phyloP scores from a whole-genome alignment of 2,113 vertebrate genomes.

The Elephas maximus region DNA sequence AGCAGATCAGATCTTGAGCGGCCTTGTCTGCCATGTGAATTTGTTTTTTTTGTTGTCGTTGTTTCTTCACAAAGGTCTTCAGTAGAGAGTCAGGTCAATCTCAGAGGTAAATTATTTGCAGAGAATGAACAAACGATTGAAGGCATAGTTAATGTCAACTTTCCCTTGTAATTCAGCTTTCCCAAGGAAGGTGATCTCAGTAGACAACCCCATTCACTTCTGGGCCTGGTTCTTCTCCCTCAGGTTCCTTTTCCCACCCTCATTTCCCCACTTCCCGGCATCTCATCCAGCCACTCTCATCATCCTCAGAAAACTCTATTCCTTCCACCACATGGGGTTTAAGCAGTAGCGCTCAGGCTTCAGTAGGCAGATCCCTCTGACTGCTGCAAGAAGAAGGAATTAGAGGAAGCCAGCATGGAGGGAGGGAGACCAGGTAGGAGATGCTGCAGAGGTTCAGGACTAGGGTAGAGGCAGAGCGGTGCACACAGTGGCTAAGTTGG shows the following conservation, averaged over 20 bases:
- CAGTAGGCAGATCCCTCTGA: not conserved
- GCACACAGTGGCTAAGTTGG: not conserved
- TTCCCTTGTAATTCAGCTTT: not conserved
- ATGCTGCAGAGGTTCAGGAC: fast-evolving
- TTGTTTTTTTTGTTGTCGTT: not conserved
- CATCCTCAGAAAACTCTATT: not conserved
- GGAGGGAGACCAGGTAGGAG: not conserved
- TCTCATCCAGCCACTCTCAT: not conserved
- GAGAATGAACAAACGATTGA: not conserved
- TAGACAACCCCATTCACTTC: not conserved
- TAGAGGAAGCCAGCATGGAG: not conserved
- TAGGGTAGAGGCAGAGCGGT: not conserved
- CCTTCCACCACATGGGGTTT: not conserved
- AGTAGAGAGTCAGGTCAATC: not conserved
- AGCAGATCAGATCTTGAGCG: not conserved
- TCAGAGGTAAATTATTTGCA: not conserved
- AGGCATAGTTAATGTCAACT: not conserved
- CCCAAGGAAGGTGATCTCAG: not conserved
- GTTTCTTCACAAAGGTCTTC: not conserved
- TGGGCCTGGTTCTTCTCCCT: not conserved
- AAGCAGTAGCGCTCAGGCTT: fast-evolving
- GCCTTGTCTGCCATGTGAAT: not conserved
- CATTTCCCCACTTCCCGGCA: fast-evolving
- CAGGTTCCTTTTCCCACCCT: not conserved
- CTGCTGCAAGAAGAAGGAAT: not conserved